Evolutionary conservation across 2,797 vertebrate species (phyloP).

Genomic region (Chaunax sp.): DNA sequence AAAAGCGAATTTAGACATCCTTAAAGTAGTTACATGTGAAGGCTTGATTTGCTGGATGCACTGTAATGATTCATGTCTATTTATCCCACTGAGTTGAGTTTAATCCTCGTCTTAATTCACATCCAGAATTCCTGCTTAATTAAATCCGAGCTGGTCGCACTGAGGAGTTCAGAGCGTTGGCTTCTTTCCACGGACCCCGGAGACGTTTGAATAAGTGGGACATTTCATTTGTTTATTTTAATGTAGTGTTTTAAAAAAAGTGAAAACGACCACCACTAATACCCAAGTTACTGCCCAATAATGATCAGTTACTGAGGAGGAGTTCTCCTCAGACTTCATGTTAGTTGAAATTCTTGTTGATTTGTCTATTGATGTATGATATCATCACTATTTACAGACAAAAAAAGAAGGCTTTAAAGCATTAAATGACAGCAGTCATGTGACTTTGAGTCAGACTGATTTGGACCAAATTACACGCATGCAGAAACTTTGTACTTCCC

Average conservation of each 20-base stretch:
- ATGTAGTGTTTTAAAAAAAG: neutral
- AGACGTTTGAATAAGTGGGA: conserved; percentile 21
- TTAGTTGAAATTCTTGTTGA: neutral
- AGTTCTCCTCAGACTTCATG: neutral
- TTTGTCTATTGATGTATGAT: neutral
- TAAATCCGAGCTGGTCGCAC: conserved; percentile 65
- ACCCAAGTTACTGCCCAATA: neutral
- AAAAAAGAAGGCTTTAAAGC: neutral
- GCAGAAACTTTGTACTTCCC: neutral
- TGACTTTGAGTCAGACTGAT: neutral
- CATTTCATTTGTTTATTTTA: conserved; percentile 16
- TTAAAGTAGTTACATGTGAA: neutral
- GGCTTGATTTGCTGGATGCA: conserved; percentile 1
- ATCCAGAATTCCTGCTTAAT: conserved; percentile 70
- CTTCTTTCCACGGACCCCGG: conserved; percentile 39
- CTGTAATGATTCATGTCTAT: conserved; percentile 22
- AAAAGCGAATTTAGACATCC: neutral
- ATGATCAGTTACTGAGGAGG: no score
- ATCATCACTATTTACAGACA: neutral
- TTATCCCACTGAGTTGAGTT: conserved; percentile 38
- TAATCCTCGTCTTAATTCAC: conserved; percentile 62
- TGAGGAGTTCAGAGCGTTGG: conserved; percentile 44
- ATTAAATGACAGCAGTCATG: neutral
- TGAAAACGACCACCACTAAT: neutral
- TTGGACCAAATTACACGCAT: neutral